Conservation (phyloP, 2,888 invertebrate genomes). For the Ennomos quercinarius region DNA sequence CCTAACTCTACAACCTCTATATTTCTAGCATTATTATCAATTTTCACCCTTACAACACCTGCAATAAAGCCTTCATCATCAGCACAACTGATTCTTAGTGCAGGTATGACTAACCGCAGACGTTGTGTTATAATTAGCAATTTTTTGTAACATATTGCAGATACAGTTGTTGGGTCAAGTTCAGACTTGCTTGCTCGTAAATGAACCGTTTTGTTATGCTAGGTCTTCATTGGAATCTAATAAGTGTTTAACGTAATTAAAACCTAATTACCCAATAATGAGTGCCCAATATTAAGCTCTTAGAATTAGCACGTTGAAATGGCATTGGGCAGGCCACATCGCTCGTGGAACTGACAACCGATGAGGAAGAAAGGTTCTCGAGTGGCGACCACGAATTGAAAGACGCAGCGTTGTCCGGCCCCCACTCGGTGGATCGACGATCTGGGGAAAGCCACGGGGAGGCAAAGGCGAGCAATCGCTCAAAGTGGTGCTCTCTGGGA, state of each 20-base stretch:
- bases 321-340: no score
- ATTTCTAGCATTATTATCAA: constrained; percentile 15
- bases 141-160: constrained; percentile 40
- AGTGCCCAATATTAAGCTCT: no score
- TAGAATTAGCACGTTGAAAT: no score
- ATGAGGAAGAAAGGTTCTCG: no score
- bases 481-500: no score
- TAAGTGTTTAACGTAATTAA: neutral
- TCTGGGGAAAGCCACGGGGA: no score
- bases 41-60: constrained; percentile 20
- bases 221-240: neutral
- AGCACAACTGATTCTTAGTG: constrained; percentile 16
- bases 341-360: no score
- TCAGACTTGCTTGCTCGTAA: constrained; percentile 54
- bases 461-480: no score
- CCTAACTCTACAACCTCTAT: constrained; percentile 23
- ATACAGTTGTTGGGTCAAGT: constrained; percentile 61
- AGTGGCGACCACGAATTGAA: no score
- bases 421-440: no score
- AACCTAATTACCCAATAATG: no score
- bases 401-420: no score
- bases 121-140: constrained; percentile 43
- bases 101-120: constrained; percentile 44
- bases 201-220: constrained; percentile 37
- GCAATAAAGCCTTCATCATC: neutral